Evolutionary conservation across 1,140 invertebrate genomes (phyloP).

Genomic region (Tetragonula clypearis): DNA sequence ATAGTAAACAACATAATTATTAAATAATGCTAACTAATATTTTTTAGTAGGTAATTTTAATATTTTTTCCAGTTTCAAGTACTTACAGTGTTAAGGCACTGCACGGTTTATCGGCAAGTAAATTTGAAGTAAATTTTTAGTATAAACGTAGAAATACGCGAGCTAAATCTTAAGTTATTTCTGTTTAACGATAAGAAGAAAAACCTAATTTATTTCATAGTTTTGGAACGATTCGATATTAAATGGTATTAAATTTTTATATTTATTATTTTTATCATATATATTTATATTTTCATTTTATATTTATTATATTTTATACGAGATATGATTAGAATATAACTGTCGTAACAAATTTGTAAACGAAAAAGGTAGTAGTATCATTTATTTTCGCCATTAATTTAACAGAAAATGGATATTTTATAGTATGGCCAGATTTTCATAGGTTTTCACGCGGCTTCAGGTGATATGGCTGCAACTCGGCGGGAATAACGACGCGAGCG

Average conservation of each 20-base stretch:
- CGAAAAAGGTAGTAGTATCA: neutral
- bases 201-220: neutral
- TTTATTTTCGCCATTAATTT: neutral
- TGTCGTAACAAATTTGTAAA: neutral
- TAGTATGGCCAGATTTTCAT: neutral
- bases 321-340: neutral
- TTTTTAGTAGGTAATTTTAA: neutral
- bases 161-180: neutral
- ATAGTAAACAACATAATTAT: neutral
- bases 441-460: neutral
- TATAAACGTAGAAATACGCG: neutral
- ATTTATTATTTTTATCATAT: neutral
- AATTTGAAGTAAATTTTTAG: neutral
- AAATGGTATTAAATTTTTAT: conserved; percentile 3
- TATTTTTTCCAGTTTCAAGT: neutral
- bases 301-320: neutral
- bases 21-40: neutral
- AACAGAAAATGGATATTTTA: neutral
- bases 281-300: neutral
- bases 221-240: neutral
- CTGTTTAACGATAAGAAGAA: neutral
- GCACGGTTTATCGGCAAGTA: neutral
- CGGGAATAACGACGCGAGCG: conserved; percentile 45
- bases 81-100: neutral
- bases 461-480: conserved; percentile 7